A percentile compares a stretch with the other conserved stretches of the same genome.
phyloP scores from a whole-genome alignment of 2,797 vertebrate genomes.

The Spinus pinus region DNA sequence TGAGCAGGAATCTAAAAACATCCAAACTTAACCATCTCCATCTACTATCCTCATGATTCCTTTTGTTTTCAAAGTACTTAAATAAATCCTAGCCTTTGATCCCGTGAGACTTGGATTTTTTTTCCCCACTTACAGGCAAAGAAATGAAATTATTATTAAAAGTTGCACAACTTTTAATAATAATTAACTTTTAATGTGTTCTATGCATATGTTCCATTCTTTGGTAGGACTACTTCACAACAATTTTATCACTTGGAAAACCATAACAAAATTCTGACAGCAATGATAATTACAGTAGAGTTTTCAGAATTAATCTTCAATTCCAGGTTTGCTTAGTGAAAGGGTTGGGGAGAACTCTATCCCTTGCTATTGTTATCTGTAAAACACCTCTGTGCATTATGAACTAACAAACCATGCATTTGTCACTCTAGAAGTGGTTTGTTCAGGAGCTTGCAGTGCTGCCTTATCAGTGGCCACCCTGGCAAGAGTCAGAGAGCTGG shows the following conservation, averaged over 20 bases:
- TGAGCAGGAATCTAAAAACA: neutral
- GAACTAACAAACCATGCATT: neutral
- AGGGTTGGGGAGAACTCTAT: neutral
- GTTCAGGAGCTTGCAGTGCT: neutral
- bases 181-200: neutral
- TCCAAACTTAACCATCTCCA: neutral
- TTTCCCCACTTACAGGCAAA: neutral
- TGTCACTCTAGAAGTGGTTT: neutral
- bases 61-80: neutral
- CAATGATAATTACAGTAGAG: neutral
- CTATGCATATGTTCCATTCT: neutral
- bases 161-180: too few relatives aligned
- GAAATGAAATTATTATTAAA: neutral
- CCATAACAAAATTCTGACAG: fast-evolving
- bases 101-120: neutral
- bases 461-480: conserved; percentile 12
- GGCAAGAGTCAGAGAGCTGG: neutral
- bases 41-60: neutral
- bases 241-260: neutral
- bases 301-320: neutral
- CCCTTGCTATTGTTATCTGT: neutral
- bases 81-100: neutral
- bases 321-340: neutral
- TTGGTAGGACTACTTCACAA: neutral
- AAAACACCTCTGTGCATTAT: neutral